Percentiles rank a stretch among this genome's conserved stretches.
Evolutionary conservation across 1,140 invertebrate species (phyloP).

Genomic region (Drosophila littoralis): DNA sequence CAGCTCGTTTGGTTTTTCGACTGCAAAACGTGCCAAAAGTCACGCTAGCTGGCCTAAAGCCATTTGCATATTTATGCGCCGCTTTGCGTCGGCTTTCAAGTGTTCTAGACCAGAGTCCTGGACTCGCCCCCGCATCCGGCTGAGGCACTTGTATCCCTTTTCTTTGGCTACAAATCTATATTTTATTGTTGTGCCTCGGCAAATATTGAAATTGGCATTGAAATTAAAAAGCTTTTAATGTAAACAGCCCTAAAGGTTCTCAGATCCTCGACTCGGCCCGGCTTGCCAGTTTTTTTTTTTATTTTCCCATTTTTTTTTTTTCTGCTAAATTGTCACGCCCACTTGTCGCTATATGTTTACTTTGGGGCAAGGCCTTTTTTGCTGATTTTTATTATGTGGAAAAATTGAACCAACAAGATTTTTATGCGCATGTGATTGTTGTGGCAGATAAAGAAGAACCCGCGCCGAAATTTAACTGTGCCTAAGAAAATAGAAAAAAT

Average conservation of each 20-base stretch:
- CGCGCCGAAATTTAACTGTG: no score
- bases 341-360: constrained; percentile 43
- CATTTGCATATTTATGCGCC: constrained; percentile 72
- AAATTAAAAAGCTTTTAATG: constrained; percentile 82
- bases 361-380: constrained; percentile 27
- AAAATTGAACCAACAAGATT: neutral
- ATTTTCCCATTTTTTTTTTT: constrained; percentile 17
- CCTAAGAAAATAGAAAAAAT: no score
- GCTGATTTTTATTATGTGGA: constrained; percentile 23
- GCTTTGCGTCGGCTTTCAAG: constrained; percentile 18
- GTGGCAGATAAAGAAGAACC: no score
- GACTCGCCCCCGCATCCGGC: neutral
- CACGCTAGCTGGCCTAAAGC: constrained; percentile 75
- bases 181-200: constrained; percentile 74
- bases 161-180: constrained; percentile 50
- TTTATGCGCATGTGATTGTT: no score
- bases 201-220: constrained; percentile 82
- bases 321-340: constrained; percentile 37
- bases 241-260: constrained; percentile 72
- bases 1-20: neutral
- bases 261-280: neutral
- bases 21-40: constrained; percentile 71
- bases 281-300: constrained; percentile 34
- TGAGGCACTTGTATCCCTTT: constrained; percentile 24
- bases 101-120: neutral